Evolutionary conservation across 2,888 invertebrate genomes (phyloP).

Genomic region (Ochropacha duplaris): DNA sequence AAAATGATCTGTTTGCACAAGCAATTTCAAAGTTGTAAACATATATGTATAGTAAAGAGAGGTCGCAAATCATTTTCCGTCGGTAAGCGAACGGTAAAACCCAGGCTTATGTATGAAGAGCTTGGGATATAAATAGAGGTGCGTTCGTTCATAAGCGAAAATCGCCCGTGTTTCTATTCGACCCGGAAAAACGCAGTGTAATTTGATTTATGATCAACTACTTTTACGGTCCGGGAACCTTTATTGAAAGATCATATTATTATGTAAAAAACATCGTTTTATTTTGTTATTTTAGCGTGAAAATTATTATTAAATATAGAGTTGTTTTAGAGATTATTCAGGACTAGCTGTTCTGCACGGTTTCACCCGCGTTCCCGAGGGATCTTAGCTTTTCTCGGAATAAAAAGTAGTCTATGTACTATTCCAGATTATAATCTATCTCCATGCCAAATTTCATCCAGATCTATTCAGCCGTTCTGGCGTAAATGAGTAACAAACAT

Average conservation of each 20-base stretch:
- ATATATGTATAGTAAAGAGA: conserved; percentile 7
- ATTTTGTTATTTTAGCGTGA: neutral
- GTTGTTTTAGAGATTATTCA: too few species aligned
- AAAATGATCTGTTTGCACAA: neutral
- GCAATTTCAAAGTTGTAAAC: neutral
- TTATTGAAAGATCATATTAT: neutral
- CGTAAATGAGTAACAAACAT: too few species aligned
- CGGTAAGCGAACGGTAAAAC: conserved; percentile 13
- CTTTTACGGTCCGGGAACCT: neutral
- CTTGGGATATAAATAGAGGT: conserved; percentile 34
- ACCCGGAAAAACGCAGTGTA: conserved; percentile 6
- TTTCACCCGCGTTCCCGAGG: too few species aligned
- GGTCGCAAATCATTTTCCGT: conserved; percentile 39
- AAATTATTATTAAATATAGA: neutral
- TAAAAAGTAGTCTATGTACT: too few species aligned
- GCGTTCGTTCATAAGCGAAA: conserved; percentile 9
- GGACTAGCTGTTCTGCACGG: too few species aligned
- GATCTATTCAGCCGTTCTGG: too few species aligned
- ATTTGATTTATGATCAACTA: conserved; percentile 9
- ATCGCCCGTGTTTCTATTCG: neutral
- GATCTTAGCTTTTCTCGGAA: too few species aligned
- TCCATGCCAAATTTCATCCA: too few species aligned
- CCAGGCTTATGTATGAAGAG: conserved; percentile 44
- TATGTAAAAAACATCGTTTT: neutral
- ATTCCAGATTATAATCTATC: too few species aligned